Evolutionary conservation across 2,888 invertebrate genomes (phyloP).

Genomic region (Herminia tarsipennalis): DNA sequence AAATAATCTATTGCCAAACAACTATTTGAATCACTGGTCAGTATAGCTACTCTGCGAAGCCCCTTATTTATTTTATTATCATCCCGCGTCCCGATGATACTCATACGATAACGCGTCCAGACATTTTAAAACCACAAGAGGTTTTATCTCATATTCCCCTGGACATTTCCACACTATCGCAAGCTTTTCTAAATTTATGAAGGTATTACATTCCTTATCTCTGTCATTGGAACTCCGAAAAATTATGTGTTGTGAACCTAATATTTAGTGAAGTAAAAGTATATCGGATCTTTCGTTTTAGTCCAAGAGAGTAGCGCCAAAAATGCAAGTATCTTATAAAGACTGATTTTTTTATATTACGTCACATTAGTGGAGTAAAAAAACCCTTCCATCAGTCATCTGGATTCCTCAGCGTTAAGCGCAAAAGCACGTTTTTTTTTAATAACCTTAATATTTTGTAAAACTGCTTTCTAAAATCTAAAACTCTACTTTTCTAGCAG

Average conservation of each 20-base stretch:
- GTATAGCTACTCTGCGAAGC: too few relatives aligned
- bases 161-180: constrained; percentile 37
- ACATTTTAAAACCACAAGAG: constrained; percentile 45
- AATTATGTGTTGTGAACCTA: constrained; percentile 30
- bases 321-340: too few relatives aligned
- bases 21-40: too few relatives aligned
- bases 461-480: too few relatives aligned
- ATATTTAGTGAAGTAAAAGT: constrained; percentile 13
- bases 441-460: too few relatives aligned
- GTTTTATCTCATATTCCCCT: constrained; percentile 42
- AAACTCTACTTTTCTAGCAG: too few relatives aligned
- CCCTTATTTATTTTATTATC: constrained; percentile 28
- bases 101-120: constrained; percentile 28
- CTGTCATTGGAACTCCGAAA: constrained; percentile 21
- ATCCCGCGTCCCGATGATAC: constrained; percentile 17
- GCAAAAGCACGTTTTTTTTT: too few relatives aligned
- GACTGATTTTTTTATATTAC: too few relatives aligned
- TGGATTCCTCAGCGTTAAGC: too few relatives aligned
- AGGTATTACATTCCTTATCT: constrained; percentile 47
- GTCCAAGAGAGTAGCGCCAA: not conserved
- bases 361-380: too few relatives aligned
- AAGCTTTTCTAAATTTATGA: constrained; percentile 49
- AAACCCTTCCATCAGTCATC: too few relatives aligned
- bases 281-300: not conserved
- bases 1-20: too few relatives aligned